A percentile compares a stretch with the other conserved stretches of the same genome.
phyloP scores from a whole-genome alignment of 2,888 invertebrate species.

The Branchellion lobata region DNA sequence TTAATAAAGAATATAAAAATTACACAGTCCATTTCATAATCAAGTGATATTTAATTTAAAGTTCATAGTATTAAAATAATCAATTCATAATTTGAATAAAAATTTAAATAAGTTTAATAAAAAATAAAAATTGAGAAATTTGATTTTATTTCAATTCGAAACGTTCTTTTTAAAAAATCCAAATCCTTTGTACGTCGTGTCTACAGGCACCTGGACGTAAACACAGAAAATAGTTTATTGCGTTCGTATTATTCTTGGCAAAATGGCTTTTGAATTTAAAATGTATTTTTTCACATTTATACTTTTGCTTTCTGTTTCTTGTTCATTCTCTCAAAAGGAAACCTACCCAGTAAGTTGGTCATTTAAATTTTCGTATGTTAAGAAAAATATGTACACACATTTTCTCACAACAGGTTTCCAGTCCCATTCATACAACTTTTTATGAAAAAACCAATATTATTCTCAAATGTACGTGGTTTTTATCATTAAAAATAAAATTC shows the following conservation, averaged over 20 bases:
- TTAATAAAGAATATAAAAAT: too few species aligned
- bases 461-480: not conserved
- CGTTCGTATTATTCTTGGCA: not conserved
- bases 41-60: too few species aligned
- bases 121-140: too few species aligned
- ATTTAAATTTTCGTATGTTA: not conserved
- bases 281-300: not conserved
- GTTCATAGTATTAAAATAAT: too few species aligned
- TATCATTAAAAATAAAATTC: not conserved
- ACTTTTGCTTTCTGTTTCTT: not conserved
- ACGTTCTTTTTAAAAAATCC: too few species aligned
- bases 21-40: too few species aligned
- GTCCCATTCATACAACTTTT: not conserved
- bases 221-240: too few species aligned
- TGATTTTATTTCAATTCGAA: too few species aligned
- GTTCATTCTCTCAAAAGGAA: not conserved
- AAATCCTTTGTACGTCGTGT: too few species aligned
- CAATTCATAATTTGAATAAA: too few species aligned
- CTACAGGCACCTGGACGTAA: too few species aligned
- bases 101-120: too few species aligned
- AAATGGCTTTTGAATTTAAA: not conserved
- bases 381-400: not conserved
- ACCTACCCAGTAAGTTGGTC: not conserved
- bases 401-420: not conserved
- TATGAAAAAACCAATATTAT: conserved; percentile 3